A percentile compares a stretch with the other conserved stretches of the same genome.
Conservation (phyloP, 2,797 vertebrate species). For the Ceryle rudis region DNA sequence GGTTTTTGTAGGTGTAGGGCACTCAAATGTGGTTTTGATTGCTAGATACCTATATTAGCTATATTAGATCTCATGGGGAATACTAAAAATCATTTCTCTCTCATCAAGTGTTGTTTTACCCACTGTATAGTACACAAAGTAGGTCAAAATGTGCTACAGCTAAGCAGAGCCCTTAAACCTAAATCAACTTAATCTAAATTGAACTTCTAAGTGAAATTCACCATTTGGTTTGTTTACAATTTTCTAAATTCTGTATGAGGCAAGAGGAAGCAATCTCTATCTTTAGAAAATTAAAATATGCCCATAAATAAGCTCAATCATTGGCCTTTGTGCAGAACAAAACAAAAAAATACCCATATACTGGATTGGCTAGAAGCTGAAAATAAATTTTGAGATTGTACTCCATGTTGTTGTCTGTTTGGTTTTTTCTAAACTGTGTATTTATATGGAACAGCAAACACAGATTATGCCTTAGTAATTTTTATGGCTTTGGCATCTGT, state of each 20-base stretch:
- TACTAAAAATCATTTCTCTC: background rate
- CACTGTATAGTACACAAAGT: background rate
- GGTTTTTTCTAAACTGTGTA: background rate
- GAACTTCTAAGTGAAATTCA: conserved; percentile 44
- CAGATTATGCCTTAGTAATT: conserved; percentile 61
- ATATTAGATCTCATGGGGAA: background rate
- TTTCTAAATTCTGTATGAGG: conserved; percentile 20
- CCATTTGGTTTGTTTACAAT: conserved; percentile 35
- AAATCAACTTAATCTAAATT: conserved; percentile 35
- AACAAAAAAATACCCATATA: background rate
- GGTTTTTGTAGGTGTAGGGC: rapidly evolving
- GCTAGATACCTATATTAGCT: background rate
- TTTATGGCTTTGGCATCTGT: conserved; percentile 50
- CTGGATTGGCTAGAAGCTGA: background rate
- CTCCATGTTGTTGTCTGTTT: background rate
- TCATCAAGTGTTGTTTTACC: background rate
- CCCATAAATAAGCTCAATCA: conserved; percentile 29
- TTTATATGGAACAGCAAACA: conserved; percentile 51
- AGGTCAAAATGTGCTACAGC: conserved; percentile 37
- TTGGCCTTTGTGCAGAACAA: background rate
- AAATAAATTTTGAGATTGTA: conserved; percentile 18
- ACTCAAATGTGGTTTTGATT: background rate
- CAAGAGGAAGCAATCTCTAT: background rate
- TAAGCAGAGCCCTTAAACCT: conserved; percentile 23
- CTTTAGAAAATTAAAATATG: conserved; percentile 24